Percentiles rank a stretch among this genome's conserved stretches.
Conservation (phyloP, 2,888 invertebrate genomes). For the Cylindroiulus punctatus region DNA sequence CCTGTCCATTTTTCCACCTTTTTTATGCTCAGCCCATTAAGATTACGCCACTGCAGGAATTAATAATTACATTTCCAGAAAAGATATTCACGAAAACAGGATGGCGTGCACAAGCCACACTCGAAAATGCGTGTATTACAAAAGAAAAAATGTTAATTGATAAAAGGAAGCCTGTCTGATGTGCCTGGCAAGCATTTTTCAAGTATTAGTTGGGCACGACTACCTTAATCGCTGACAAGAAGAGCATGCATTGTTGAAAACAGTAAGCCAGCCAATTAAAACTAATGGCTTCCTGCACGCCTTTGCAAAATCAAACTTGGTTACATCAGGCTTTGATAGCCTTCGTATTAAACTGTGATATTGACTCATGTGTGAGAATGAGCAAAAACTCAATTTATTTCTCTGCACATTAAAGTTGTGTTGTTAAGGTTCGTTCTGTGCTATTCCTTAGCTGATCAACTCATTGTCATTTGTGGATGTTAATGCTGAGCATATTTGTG, state of each 20-base stretch:
- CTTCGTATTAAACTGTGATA: no score
- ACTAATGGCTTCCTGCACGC: background rate
- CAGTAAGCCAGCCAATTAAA: background rate
- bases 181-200: background rate
- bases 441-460: no score
- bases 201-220: constrained; percentile 9
- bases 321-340: no score
- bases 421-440: no score
- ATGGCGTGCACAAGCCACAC: background rate
- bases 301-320: background rate
- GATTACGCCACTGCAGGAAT: background rate
- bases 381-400: no score
- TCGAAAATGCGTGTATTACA: background rate
- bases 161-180: background rate
- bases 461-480: no score
- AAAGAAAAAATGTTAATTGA: background rate
- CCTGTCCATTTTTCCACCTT: background rate
- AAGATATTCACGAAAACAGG: background rate
- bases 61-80: background rate
- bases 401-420: no score
- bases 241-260: background rate
- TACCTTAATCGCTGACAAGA: background rate
- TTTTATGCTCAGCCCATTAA: background rate
- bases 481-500: no score
- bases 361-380: no score